Conservation (phyloP, 2,797 vertebrate species). For the Huso huso region DNA sequence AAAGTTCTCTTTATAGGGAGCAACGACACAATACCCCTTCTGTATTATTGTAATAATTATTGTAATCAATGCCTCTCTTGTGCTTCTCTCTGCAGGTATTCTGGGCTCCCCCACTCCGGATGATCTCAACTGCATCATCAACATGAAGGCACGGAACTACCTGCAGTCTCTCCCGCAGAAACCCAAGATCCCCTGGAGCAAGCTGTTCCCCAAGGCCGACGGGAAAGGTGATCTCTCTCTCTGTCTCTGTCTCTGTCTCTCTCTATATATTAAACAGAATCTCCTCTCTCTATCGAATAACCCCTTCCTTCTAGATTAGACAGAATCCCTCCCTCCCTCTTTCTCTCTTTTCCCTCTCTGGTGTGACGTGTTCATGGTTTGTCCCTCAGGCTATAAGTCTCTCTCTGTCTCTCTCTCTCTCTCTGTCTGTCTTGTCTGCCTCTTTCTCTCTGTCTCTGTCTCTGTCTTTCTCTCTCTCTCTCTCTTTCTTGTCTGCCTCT, state of each 20-base stretch:
- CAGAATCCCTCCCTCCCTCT: conserved; percentile 20
- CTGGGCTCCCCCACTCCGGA: conserved; percentile 40
- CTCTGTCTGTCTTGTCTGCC: conserved; percentile 17
- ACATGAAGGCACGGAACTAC: conserved; percentile 49
- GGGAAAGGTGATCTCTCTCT: conserved; percentile 44
- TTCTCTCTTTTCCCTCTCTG: conserved; percentile 12
- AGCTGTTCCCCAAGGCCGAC: conserved; percentile 45
- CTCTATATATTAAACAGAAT: conserved; percentile 20
- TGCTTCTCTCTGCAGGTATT: conserved; percentile 36
- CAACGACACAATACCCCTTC: too few species aligned
- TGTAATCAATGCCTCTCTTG: too few species aligned
- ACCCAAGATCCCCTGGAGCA: conserved; percentile 47
- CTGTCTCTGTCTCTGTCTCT: conserved; percentile 19
- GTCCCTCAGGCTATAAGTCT: conserved; percentile 18
- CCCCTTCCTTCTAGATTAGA: conserved; percentile 29
- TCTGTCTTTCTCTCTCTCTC: conserved; percentile 34
- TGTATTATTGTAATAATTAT: too few species aligned
- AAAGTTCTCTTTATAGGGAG: too few species aligned
- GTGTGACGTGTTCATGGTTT: conserved; percentile 13
- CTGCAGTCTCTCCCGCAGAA: conserved; percentile 49
- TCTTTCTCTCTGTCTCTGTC: conserved; percentile 7
- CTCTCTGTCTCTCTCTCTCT: conserved; percentile 36
- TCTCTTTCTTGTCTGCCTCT: conserved; percentile 41
- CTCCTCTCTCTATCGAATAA: conserved; percentile 25
- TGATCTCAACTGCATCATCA: conserved; percentile 52